Base-by-base conservation (phyloP, 2,888 invertebrate genomes). In the Euproctis similis region DNA sequence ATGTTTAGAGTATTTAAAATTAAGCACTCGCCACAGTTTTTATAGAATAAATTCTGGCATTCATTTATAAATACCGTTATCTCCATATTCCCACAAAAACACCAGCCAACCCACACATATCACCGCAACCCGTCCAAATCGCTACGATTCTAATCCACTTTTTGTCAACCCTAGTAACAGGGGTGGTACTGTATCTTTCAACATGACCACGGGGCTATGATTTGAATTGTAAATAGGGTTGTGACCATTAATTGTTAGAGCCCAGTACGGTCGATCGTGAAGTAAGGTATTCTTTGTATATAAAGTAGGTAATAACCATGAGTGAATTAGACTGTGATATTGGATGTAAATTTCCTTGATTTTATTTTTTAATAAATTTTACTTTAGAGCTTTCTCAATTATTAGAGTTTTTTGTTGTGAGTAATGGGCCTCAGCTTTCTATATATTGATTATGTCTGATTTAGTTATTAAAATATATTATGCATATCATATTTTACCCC, bases 151-250 rank as follows among this genome's bases (percentile, higher is more conserved):
- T n/a, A n/a, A n/a, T n/a, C 50, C 12, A n/a, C n/a, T n/a, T 24
- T 12, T 17, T 26, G 37, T 24, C 25, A 30, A 25, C 27, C 27
- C 22, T 30, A 28, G 10, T 21, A 19, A 28, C 24, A 41, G 34
- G 44, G 43, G 30, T 23, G 28, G 28, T 26, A 22, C 31, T 46
- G 54, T 51, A 56, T 51, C 46, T 54, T 55, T 54, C 49, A 51
- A 51, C 54, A 49, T 39, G 34, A 39, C 39, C 43, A 27, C n/a
- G 46, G 44, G 44, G 41, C 40, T 42, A 43, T 43, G 37, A 55
- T 55, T 55, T 54, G 55, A 55, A 57, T 42, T 52, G 46, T 55
- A 52, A 57, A 54, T 54, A 25, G 43, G 37, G 20, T 26, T 28
- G 31, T 16, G 34, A 26, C 34, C 47, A 57, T 54, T 47, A 55